Percentiles rank a stretch among this genome's conserved stretches.
phyloP scores from a whole-genome alignment of 2,113 vertebrate species.

The Scomber japonicus region DNA sequence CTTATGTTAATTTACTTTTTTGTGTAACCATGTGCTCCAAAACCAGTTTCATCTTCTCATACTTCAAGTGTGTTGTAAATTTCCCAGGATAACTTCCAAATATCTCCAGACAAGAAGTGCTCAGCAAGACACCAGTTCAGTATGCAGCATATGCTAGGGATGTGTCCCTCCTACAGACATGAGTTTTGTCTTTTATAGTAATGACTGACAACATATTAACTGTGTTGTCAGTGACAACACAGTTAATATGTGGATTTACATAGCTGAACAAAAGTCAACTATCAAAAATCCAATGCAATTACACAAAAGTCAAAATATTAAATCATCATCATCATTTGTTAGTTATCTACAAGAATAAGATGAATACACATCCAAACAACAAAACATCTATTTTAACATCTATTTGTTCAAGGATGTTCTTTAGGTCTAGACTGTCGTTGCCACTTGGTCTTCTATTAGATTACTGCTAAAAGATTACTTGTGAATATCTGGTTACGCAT shows the following conservation, averaged over 20 bases:
- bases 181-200: background rate
- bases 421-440: background rate
- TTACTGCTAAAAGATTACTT: conserved; percentile 3
- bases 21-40: too few species aligned
- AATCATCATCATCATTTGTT: background rate
- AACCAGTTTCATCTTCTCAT: too few species aligned
- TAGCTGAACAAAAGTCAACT: background rate
- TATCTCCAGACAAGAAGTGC: too few species aligned
- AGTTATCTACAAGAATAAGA: background rate
- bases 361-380: background rate
- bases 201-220: background rate
- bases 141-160: background rate
- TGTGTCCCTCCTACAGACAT: background rate
- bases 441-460: conserved; percentile 22
- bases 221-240: background rate
- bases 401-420: background rate
- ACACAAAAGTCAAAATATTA: background rate
- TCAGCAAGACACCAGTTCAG: background rate
- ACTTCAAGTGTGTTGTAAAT: too few species aligned
- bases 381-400: background rate
- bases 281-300: background rate
- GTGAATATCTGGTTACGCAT: conserved; percentile 34
- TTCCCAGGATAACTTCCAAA: too few species aligned
- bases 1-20: too few species aligned
- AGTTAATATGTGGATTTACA: background rate